Evolutionary conservation across 1,140 invertebrate genomes (phyloP), one percentile per base, ranked within the genome.

Genomic region (Microplitis demolitor): DNA sequence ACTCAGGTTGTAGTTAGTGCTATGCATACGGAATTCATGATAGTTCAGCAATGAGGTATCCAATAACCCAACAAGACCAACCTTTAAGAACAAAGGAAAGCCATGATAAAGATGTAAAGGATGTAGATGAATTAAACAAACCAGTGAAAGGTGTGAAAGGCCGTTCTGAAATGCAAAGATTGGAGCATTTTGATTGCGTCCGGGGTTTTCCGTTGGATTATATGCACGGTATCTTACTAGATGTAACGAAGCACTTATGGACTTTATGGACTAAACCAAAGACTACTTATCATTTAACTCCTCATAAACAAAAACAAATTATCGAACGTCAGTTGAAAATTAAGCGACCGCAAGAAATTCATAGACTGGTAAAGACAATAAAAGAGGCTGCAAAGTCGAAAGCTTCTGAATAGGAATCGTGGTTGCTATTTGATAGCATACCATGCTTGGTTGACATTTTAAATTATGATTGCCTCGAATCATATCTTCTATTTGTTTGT

Each of bases 361-460:
- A 77, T 35, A 33, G 76, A 58, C 16, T 39, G 3, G 66, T 67
- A 8, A 13, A 66, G 58, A 16, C 50, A 8, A 34, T 73, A 3
- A 60, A 61, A 51, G 35, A 69, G 4, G 66, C n/a, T 24, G 34
- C 39, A 3, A 72, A 70, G 53, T 72, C 53, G 60, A 77, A 76
- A 72, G 37, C 37, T 8, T 39, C 37, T 39, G 4, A 39, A 9
- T 39, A 9, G 37, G 37, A 73, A 69, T 73, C 66, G 31, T 80
- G 79, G 79, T 13, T 78, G 5, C 33, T 79, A 14, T 75, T 66
- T 58, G 78, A 77, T 64, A 76, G 74, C 53, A 45, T 78, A 50
- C 71, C 76, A 39, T 77, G 73, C 45, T 72, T 81, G 14, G 64
- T 11, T 53, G 74, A 56, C 31, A 62, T 78, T 37, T 58, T 78